phyloP scores from a whole-genome alignment of 2,797 vertebrate genomes.

The Acrossocheilus fasciatus region DNA sequence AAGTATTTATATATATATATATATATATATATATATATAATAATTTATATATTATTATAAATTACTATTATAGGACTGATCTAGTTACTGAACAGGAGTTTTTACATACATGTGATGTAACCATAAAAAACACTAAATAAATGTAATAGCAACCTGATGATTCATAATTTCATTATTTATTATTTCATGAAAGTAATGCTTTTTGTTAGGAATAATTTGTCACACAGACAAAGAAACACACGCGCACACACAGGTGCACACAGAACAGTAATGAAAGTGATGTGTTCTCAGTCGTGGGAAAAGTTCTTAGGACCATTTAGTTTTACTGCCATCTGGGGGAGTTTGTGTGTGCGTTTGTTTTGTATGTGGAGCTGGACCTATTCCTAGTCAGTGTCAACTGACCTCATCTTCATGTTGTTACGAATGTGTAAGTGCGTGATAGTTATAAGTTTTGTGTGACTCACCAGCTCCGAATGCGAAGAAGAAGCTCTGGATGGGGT shows the following conservation, averaged over 20 bases:
- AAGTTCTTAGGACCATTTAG: slow-evolving; percentile 25
- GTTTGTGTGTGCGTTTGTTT: slow-evolving; percentile 45
- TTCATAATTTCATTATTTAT: background rate
- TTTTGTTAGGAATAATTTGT: background rate
- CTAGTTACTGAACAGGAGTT: background rate
- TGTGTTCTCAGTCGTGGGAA: slow-evolving; percentile 30
- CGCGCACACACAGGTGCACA: slow-evolving; percentile 17
- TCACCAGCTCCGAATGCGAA: slow-evolving; percentile 98
- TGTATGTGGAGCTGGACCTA: slow-evolving; percentile 32
- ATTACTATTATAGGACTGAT: too few species aligned
- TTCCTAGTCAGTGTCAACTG: slow-evolving; percentile 48
- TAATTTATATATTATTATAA: too few species aligned
- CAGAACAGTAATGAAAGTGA: slow-evolving; percentile 23
- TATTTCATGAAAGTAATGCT: background rate
- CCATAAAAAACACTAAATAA: background rate
- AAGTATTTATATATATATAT: too few species aligned
- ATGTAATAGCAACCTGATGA: background rate
- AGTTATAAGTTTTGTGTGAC: slow-evolving; percentile 45
- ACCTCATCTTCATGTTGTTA: slow-evolving; percentile 44
- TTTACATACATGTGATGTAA: background rate
- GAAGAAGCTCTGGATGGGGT: slow-evolving; percentile 91
- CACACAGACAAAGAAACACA: background rate
- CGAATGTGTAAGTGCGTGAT: slow-evolving; percentile 52
- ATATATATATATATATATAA: too few species aligned
- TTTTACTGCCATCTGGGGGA: slow-evolving; percentile 37